Base-by-base conservation (phyloP, 1,140 invertebrate genomes). In the Cydia splendana region DNA sequence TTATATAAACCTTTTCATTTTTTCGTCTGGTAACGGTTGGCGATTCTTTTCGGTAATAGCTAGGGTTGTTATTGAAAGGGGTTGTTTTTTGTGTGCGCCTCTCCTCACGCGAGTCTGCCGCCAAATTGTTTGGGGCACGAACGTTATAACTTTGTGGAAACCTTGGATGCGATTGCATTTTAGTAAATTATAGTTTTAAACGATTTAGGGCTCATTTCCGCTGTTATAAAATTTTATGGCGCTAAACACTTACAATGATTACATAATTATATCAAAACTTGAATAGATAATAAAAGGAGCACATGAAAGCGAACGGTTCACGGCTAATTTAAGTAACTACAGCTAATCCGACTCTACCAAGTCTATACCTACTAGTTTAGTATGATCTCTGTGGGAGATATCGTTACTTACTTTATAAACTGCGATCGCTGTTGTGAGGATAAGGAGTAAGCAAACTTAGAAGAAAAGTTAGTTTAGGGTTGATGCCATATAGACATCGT, bases 31-130 rank as follows among this genome's bases (percentile, higher is more conserved):
- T 87, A 91, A 91, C 89, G 89, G 88, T 89, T 84, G 84, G 65
- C 86, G 84, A 85, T 88, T 87, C 86, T 89, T 91, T 91, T 88
- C 81, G 88, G 86, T 89, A 90, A 91, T 91, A 82, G 85, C 84
- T 85, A 79, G 90, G 89, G 89, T 88, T 89, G 86, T 71, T 85
- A 82, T 86, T 87, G 84, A 87, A 85, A 86, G 83, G 89, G 90
- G 87, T 87, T 85, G 86, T 87, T 91, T 91, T 91, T 92, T 92
- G 82, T 84, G 76, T 74, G 77, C 76, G 45, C 45, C 76, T 82
- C 84, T 85, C 88, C 84, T 80, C 90, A 91, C 90, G 90, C 88
- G 84, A 90, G 84, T 89, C 85, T 73, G 80, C 75, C 71, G 77
- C 82, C 75, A 89, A 91, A 88, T 90, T 85, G 83, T 85, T 89